Base-by-base conservation (phyloP, 1,140 invertebrate genomes). In the Daktulosphaira vitifoliae region DNA sequence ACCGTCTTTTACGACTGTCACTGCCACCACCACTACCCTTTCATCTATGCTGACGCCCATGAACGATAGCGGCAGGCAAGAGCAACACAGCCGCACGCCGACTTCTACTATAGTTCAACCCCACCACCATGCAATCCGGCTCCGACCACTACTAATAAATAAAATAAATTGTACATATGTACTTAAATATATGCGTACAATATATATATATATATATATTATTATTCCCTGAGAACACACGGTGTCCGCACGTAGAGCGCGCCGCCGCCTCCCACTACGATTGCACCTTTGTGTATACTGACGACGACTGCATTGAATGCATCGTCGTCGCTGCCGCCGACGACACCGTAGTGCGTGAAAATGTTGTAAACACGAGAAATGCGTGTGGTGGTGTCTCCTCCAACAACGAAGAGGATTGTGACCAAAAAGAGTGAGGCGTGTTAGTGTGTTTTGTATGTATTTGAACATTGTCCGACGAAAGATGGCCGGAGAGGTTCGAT, bases 401-500 rank as follows among this genome's bases (percentile, higher is more conserved):
- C 29, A 11, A 48, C 46, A 8, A 59, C 38, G 37, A n/a, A n/a
- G n/a, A n/a, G n/a, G n/a, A n/a, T n/a, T n/a, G n/a, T n/a, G n/a
- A 25, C 22, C 25, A 33, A 7, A 15, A 26, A 13, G 38, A 9
- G 38, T 56, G 38, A 25, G 20, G 29, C 29, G 29, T 33, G 29
- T 11, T 6, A 33, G 29, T 33, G 29, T 33, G 29, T 0, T n/a
- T n/a, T n/a, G 23, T 26, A 23, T 5, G 50, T 52, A 16, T 33
- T 23, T 20, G 33, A 7, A 39, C 38, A 20, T 33, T 11, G 29
- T 33, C 29, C 29, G 29, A 33, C 29, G 23, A 9, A 59, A 29
- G 16, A 62, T 46, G 56, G 42, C 56, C 11, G 56, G 56, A 48
- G 56, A 62, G 29, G 16, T 62, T n/a, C 56, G 56, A 3, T 62